Base-by-base conservation (phyloP, 2,888 invertebrate genomes). In the Epirrhoe alternata region DNA sequence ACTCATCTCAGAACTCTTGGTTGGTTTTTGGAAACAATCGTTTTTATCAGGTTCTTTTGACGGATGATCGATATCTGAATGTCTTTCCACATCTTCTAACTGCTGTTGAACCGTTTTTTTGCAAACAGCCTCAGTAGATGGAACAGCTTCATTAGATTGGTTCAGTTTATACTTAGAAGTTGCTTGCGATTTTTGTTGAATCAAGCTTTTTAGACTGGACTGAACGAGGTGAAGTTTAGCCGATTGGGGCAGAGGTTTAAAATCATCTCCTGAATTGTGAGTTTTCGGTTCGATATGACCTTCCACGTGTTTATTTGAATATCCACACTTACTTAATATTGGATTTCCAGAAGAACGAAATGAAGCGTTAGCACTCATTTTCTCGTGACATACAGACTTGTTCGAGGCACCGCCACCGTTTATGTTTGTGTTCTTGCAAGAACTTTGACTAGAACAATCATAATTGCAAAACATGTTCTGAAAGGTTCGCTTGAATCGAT, bases 401-500 rank as follows among this genome's bases (percentile, higher is more conserved):
- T 38, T 38, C 10, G 24, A n/a, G 17, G 49, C 16, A 24, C 35
- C 38, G n/a, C 42, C 31, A 53, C 30, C 31, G 17, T 42, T 38
- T 55, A 16, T 50, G n/a, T 42, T 50, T 55, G 17, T 45, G n/a
- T 12, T 14, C 14, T 14, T 31, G 14, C 8, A 45, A 24, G 50
- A 31, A 42, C 10, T 10, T 17, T 60, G 38, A 55, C 2, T 5
- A 16, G 31, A 14, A 17, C 14, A 10, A 8, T 49, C 16, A 45
- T 16, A 38, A 56, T 31, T 47, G 35, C 56, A 57, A 35, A 65
- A 58, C 63, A 71, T 62, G 58, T 45, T 69, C 6, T 64, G 35
- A 49, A 64, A 53, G 1, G 30, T 14, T 64, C 71, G 69, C 38
- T 58, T 55, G 53, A 68, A 50, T 53, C 61, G 54, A 58, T 58